phyloP scores from a whole-genome alignment of 2,797 vertebrate species.

The Numenius phaeopus region DNA sequence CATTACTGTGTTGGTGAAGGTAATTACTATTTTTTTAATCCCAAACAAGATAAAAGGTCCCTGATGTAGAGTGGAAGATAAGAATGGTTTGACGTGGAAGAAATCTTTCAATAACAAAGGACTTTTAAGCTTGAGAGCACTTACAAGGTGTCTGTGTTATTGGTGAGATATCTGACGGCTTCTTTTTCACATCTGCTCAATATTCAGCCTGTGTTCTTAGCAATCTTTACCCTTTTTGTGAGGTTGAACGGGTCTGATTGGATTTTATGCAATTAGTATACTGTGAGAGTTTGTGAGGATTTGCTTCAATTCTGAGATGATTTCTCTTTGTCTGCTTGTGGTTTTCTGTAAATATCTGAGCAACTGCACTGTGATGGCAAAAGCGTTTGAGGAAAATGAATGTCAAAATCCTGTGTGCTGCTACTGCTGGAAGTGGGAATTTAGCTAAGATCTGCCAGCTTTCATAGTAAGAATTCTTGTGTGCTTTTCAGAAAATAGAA shows the following conservation, averaged over 20 bases:
- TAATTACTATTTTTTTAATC: not conserved
- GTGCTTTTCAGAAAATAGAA: not conserved
- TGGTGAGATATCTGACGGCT: not conserved
- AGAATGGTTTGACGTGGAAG: not conserved
- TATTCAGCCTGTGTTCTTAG: not conserved
- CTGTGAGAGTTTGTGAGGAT: not conserved
- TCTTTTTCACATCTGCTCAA: conserved; percentile 17
- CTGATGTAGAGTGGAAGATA: not conserved
- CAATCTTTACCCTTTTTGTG: conserved; percentile 22
- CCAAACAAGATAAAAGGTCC: conserved; percentile 1
- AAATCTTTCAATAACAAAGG: not conserved
- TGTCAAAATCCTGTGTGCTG: not conserved
- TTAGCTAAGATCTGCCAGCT: not conserved
- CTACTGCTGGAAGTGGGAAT: conserved; percentile 20
- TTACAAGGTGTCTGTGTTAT: not conserved
- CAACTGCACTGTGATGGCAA: not conserved
- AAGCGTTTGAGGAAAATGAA: conserved; percentile 14
- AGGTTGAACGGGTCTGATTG: conserved; percentile 31
- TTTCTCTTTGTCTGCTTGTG: conserved; percentile 26
- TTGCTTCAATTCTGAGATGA: conserved; percentile 25
- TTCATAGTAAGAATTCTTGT: not conserved
- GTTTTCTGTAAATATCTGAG: conserved; percentile 14
- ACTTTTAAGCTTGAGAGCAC: not conserved
- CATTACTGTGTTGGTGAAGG: not conserved
- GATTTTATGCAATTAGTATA: conserved; percentile 23